phyloP scores from a whole-genome alignment of 2,113 vertebrate genomes.

The Cyprinodon variegatus region DNA sequence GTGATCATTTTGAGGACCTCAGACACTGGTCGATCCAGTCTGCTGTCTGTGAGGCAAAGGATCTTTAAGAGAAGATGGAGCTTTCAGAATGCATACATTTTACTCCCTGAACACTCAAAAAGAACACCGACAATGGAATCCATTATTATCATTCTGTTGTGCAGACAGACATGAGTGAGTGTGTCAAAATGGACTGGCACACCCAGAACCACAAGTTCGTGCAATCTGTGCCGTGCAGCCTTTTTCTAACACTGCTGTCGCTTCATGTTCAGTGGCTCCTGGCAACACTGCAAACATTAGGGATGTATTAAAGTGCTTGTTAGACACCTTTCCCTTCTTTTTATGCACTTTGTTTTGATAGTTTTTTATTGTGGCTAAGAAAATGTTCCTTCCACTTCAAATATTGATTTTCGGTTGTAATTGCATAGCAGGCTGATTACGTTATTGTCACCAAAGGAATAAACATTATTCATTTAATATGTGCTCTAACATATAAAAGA shows the following conservation, averaged over 20 bases:
- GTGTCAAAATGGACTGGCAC: conserved; percentile 37
- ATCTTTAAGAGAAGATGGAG: neutral
- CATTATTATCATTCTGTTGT: conserved; percentile 3
- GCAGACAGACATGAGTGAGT: conserved; percentile 18
- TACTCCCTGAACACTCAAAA: neutral
- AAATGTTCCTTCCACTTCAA: neutral
- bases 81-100: neutral
- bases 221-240: conserved; percentile 11
- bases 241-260: conserved; percentile 12
- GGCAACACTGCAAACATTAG: conserved; percentile 21
- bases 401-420: neutral
- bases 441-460: neutral
- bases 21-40: neutral
- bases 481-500: neutral
- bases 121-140: neutral
- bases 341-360: neutral
- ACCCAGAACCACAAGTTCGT: conserved; percentile 27
- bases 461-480: neutral
- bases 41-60: conserved; percentile 10
- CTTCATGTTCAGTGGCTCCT: conserved; percentile 13
- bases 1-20: neutral
- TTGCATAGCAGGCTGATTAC: neutral
- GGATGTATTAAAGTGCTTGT: neutral
- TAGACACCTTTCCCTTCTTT: neutral
- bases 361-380: neutral